Base-by-base conservation (phyloP, 1,140 invertebrate genomes). In the Drosophila nannoptera region DNA sequence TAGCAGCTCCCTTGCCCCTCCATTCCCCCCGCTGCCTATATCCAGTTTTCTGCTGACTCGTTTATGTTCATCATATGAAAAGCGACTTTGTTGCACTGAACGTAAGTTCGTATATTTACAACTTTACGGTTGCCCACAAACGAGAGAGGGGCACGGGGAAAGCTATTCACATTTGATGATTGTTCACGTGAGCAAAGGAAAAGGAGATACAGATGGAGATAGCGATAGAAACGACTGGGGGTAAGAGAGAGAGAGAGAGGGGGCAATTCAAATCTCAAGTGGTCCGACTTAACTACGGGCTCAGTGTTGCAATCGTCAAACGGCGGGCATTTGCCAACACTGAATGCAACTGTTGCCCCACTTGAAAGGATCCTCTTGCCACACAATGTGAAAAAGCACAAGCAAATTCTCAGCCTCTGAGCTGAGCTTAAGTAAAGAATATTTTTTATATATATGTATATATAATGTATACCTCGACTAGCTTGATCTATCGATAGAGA, bases 31-130 rank as follows among this genome's bases (percentile, higher is more conserved):
- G 14, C 11, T 14, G 16, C n/a, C 43, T 8, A 36, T 56, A n/a
- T n/a, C n/a, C 33, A 55, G 50, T 58, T 61, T 61, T 35, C 32
- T 78, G 75, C 75, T 77, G 46, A 46, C 60, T 58, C 70, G 74
- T 78, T 84, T 80, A 86, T 74, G 73, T 77, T 78, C 64, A 46
- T 76, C 73, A 80, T 73, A 74, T 67, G 81, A 80, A 74, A 68
- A 60, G 80, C 80, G 73, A 84, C 81, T 74, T 86, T 84, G 80
- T 84, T 86, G 80, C 80, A 84, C 81, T 77, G 80, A 86, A 75
- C 75, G 58, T 69, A 75, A 84, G 64, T 84, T 66, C 7, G 77
- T 42, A 72, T 73, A 80, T 84, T 84, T 86, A 86, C 80, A 80
- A 80, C 80, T 68, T 83, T 83, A 75, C 65, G 65, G 66, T 80